Evolutionary conservation across 2,113 vertebrate genomes (phyloP).

Genomic region (Rhabdornis inornatus): DNA sequence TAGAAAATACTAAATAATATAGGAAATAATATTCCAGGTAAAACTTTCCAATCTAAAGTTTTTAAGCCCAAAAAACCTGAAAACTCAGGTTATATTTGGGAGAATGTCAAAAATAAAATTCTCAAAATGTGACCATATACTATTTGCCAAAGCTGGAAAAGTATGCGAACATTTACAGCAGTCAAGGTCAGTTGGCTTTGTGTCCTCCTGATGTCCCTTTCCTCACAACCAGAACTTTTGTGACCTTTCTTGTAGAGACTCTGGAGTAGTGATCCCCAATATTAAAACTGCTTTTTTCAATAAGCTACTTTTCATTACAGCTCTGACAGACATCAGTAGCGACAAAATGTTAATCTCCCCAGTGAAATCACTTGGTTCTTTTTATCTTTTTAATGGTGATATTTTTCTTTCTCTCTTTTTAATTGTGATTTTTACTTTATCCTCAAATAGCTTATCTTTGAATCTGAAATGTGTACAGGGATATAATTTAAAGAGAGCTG

Average conservation of each 20-base stretch:
- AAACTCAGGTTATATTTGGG: background rate
- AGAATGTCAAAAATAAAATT: background rate
- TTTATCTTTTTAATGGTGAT: background rate
- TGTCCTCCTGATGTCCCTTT: background rate
- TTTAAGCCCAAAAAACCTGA: background rate
- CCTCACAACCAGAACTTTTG: background rate
- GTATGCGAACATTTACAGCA: background rate
- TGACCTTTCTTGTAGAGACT: background rate
- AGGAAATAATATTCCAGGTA: background rate
- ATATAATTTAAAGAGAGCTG: background rate
- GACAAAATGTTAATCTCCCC: background rate
- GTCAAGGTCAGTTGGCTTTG: background rate
- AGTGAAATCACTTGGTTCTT: background rate
- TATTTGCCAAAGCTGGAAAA: background rate
- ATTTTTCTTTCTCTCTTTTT: background rate
- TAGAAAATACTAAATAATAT: background rate
- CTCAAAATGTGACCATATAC: background rate
- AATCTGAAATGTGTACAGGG: rapidly evolving
- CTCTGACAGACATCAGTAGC: background rate
- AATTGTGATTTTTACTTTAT: background rate
- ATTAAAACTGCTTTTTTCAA: rapidly evolving
- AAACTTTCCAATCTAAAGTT: background rate
- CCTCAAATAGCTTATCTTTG: background rate
- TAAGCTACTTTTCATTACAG: background rate
- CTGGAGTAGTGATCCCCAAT: background rate